Evolutionary conservation across 1,140 invertebrate genomes (phyloP), one percentile per base, ranked within the genome.

Genomic region (Akabosia matsudoensis): DNA sequence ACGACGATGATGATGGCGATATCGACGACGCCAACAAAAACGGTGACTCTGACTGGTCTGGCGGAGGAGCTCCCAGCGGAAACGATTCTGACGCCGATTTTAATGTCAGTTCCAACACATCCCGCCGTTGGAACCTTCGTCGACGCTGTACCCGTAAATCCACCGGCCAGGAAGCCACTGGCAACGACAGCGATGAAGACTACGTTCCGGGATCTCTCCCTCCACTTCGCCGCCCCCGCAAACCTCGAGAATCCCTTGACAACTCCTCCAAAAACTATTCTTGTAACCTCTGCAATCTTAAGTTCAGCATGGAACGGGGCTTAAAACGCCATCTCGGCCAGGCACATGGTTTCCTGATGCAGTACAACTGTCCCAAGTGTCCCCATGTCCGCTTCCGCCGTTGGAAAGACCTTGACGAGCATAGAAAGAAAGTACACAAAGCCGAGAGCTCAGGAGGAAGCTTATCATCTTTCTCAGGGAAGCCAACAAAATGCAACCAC

Each of bases 1-100:
- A 30, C 2, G 28, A 30, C 13, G 28, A 67, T 22, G 61, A 67
- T 28, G 22, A 67, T 10, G 26, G 22, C 7, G 61, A 67, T 10
- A 30, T 24, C 4, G 61, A 31, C 4, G 61, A 30, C 30, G n/a
- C 13, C 4, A 22, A 67, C 3, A 67, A 67, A 7, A n/a, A 30
- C 28, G n/a, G 14, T 31, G 61, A 67, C 22, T 67, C 61, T 16
- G 61, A 67, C 22, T 67, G 61, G 61, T 67, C 61, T 45, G 18
- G 37, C 18, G 37, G 7, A 10, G 37, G 37, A 10, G 37, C 37
- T 10, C 7, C 37, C 7, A 45, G 61, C 22, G 61, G 61, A 2
- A 31, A 67, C 30, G 61, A 67, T 3, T 67, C 54, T 13, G 61
- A 67, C n/a, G 61, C 31, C 24, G 61, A 67, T 13, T 67, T 67